Conservation (phyloP, 1,140 invertebrate genomes). For the Capitella teleta region DNA sequence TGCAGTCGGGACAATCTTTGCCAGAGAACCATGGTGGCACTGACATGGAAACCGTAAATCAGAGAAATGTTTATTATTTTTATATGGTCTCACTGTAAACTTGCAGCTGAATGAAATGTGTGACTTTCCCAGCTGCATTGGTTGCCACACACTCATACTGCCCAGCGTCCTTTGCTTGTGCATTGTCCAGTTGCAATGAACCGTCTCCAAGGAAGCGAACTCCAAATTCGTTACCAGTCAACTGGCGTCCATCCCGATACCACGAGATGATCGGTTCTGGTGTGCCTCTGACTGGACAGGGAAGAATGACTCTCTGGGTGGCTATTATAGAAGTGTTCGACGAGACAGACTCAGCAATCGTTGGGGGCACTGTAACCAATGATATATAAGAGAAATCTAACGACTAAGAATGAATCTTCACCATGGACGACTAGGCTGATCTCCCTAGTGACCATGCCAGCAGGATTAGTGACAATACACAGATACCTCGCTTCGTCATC, state of each 20-base stretch:
- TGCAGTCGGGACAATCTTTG: neutral
- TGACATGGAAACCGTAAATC: slow-evolving; percentile 8
- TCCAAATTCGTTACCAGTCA: slow-evolving; percentile 11
- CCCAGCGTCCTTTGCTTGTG: slow-evolving; percentile 36
- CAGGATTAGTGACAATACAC: slow-evolving; percentile 46
- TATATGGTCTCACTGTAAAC: slow-evolving; percentile 24
- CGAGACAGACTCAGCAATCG: slow-evolving; percentile 1
- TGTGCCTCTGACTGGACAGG: slow-evolving; percentile 42
- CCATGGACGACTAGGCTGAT: slow-evolving; percentile 14
- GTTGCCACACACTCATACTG: slow-evolving; percentile 42
- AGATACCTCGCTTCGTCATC: slow-evolving; percentile 36
- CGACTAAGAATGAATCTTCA: neutral
- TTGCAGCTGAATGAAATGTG: slow-evolving; percentile 27
- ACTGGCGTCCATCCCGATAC: slow-evolving; percentile 34
- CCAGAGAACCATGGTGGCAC: slow-evolving; percentile 23
- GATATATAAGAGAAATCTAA: neutral
- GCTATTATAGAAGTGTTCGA: slow-evolving; percentile 24
- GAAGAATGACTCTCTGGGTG: slow-evolving; percentile 25
- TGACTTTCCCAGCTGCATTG: slow-evolving; percentile 40
- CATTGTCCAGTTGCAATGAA: slow-evolving; percentile 12
- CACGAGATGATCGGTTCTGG: slow-evolving; percentile 42
- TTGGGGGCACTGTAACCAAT: slow-evolving; percentile 6
- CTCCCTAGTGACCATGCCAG: slow-evolving; percentile 32
- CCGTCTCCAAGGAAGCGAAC: slow-evolving; percentile 5
- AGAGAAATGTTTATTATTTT: too few species aligned